Evolutionary conservation across 2,888 invertebrate species (phyloP).

Genomic region (Cetonia aurata): DNA sequence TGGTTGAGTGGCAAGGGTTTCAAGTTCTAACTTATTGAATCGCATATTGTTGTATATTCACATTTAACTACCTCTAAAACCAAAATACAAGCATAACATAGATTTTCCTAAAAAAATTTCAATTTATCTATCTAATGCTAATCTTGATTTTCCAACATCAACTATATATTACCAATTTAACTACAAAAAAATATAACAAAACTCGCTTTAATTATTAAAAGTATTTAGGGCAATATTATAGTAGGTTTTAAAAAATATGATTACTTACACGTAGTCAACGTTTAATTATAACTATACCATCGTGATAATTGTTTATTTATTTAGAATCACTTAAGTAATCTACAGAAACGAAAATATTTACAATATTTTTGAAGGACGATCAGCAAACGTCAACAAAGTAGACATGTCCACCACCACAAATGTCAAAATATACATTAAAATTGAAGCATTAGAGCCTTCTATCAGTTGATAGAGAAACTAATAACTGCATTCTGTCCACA

Average conservation of each 20-base stretch:
- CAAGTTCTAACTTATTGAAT: conserved; percentile 91
- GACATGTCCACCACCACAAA: conserved; percentile 14
- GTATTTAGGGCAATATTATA: conserved; percentile 24
- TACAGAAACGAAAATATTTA: conserved; percentile 24
- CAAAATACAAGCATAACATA: conserved; percentile 18
- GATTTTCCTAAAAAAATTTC: conserved; percentile 1
- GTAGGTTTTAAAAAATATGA: conserved; percentile 4
- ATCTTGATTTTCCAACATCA: conserved; percentile 4
- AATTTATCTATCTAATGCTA: too few relatives aligned
- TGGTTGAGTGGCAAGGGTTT: conserved; percentile 87
- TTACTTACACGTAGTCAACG: conserved; percentile 34
- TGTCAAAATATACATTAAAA: conserved; percentile 19
- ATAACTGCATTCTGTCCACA: too few relatives aligned
- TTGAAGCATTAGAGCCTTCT: conserved; percentile 39
- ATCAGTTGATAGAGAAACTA: conserved; percentile 14
- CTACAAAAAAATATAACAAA: conserved; percentile 23
- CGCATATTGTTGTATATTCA: conserved; percentile 73
- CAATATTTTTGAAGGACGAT: conserved; percentile 41
- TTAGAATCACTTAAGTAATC: conserved; percentile 34
- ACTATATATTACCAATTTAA: conserved; percentile 1
- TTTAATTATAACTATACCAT: conserved; percentile 28
- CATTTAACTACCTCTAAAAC: conserved; percentile 37
- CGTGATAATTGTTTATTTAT: conserved; percentile 15
- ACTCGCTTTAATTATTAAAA: conserved; percentile 29
- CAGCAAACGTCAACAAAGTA: conserved; percentile 44